Evolutionary conservation across 2,113 vertebrate species (phyloP).

Genomic region (Gymnarchus niloticus): DNA sequence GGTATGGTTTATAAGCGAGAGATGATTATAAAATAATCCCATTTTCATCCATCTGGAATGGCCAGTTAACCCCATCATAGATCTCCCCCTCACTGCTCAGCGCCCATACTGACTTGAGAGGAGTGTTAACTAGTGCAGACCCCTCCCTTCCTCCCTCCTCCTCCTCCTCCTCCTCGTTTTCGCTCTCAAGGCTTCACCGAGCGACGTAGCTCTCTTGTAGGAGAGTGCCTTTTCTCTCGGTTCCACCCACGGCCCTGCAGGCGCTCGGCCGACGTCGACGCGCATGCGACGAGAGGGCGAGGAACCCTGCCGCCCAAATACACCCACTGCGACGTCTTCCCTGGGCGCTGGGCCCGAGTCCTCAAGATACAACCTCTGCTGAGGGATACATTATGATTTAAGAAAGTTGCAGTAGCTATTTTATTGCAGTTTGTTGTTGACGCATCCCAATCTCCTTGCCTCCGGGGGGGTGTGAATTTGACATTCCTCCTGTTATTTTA

Average conservation of each 20-base stretch:
- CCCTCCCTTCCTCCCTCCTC: not conserved
- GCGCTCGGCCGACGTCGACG: not conserved
- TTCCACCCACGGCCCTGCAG: not conserved
- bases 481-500: not conserved
- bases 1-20: not conserved
- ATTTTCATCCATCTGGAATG: not conserved
- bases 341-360: not conserved
- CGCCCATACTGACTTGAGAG: not conserved
- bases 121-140: not conserved
- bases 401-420: not conserved
- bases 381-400: not conserved
- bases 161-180: not conserved
- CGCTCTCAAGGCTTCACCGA: not conserved
- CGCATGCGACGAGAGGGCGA: not conserved
- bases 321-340: not conserved
- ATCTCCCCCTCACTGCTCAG: not conserved
- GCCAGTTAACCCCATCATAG: not conserved
- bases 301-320: not conserved
- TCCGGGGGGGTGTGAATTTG: not conserved
- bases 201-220: not conserved
- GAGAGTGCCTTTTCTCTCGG: not conserved
- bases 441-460: not conserved
- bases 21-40: not conserved
- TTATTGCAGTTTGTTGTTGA: not conserved
- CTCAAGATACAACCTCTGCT: not conserved